Evolutionary conservation across 2,797 vertebrate genomes (phyloP), one percentile per base, ranked within the genome.

Genomic region (Anolis apletophallus): DNA sequence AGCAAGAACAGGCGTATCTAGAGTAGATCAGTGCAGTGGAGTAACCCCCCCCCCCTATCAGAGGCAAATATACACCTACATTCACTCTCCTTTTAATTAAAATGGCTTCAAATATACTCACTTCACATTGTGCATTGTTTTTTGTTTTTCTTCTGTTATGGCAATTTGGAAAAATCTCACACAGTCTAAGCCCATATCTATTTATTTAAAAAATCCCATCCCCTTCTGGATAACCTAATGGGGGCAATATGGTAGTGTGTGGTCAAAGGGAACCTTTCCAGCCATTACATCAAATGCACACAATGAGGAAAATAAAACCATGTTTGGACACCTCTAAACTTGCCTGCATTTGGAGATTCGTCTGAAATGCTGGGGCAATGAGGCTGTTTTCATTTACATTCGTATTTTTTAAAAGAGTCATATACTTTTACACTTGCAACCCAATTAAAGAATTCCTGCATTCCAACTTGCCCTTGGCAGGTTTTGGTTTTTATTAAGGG

Each of bases 341-440:
- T 85, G 75, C n/a, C 75, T 57, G 67, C 23, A 3, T 59, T 77
- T 79, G 71, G 75, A 78, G 64, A 46, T 79, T 71, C 59, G 50
- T 68, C 59, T 40, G 75, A 71, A 79, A 78, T 12, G 0, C 84
- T n/a, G 67, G 34, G 19, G 40, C 46, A 19, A 55, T 59, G 75
- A 57, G 57, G 52, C 75, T 59, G 34, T 85, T 85, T 85, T 54
- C 74, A 29, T 78, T 85, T 68, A 67, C 72, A 19, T 81, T 40
- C 46, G 7, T 34, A 3, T 29, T 75, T 54, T 76, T 17, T 7
- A 17, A 8, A 40, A 26, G 59, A 76, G 67, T 11, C 40, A 73
- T 75, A 59, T 64, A 14, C 36, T 83, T 75, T 59, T 77, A 77
- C 50, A 46, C 52, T 57, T 13, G 52, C 32, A n/a, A 36, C 71